A percentile compares a stretch with the other conserved stretches of the same genome.
Evolutionary conservation across 2,113 vertebrate genomes (phyloP).

Genomic region (Willisornis vidua): DNA sequence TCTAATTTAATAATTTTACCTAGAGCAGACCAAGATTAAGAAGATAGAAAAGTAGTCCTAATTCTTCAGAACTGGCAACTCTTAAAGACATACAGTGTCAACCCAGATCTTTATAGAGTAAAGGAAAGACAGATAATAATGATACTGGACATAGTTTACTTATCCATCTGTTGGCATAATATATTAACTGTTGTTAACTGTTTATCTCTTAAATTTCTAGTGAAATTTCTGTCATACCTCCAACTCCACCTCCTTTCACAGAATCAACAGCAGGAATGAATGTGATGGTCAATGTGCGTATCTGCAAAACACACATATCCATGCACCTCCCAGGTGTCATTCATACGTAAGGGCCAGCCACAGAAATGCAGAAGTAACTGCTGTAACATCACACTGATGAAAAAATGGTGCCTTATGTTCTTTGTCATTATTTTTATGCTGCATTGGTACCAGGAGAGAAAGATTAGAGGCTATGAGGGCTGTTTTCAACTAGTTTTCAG

Average conservation of each 20-base stretch:
- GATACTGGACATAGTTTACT: not conserved
- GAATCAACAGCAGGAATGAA: conserved; percentile 51
- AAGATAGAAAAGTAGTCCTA: not conserved
- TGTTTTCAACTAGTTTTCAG: not conserved
- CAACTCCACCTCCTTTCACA: conserved; percentile 87
- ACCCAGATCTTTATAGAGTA: not conserved
- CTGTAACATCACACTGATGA: not conserved
- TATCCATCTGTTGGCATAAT: not conserved
- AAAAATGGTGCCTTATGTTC: not conserved
- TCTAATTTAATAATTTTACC: not conserved
- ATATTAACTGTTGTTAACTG: not conserved
- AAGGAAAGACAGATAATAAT: not conserved
- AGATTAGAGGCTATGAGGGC: not conserved
- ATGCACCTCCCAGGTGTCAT: not conserved
- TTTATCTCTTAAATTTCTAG: conserved; percentile 65
- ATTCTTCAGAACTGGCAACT: not conserved
- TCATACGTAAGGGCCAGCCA: not conserved
- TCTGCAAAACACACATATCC: not conserved
- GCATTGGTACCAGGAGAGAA: not conserved
- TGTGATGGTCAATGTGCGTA: conserved; percentile 69
- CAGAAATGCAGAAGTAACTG: not conserved
- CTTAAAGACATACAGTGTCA: not conserved
- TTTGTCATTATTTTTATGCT: not conserved
- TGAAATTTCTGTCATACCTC: conserved; percentile 88
- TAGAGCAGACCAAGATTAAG: not conserved